These are phyloP conservation scores for Calliphora vicina DNA, from an alignment of 1,140 invertebrate species.

Conservation along the genomic window DNA sequence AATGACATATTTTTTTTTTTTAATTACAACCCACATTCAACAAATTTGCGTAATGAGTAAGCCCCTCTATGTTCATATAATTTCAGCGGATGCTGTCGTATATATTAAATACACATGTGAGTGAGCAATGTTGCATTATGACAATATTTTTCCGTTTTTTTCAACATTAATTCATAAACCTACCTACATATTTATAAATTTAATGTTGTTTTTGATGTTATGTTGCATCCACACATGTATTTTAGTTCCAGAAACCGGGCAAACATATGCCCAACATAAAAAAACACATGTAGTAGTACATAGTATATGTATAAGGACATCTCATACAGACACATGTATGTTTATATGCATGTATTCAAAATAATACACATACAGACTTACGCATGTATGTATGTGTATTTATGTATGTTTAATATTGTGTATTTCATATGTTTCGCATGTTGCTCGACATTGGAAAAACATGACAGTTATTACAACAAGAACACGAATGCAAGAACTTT, in stretches of 20 bases:
- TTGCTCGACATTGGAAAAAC: conserved; percentile 28
- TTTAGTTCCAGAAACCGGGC: background rate
- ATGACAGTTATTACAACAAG: conserved; percentile 32
- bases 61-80: background rate
- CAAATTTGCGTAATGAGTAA: background rate
- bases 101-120: too few species aligned
- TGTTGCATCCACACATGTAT: background rate
- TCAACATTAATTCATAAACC: too few species aligned
- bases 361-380: background rate
- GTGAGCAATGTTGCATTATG: background rate
- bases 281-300: background rate
- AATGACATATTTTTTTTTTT: background rate
- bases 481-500: background rate
- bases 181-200: background rate
- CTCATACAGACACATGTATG: background rate
- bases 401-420: background rate
- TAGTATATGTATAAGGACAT: background rate
- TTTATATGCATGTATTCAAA: background rate
- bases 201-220: background rate
- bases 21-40: background rate
- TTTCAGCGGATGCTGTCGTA: background rate
- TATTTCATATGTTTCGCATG: conserved; percentile 31
- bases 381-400: too few species aligned
- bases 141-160: background rate
- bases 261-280: conserved; percentile 28